Evolutionary conservation across 2,113 vertebrate genomes (phyloP).

Genomic region (Perca flavescens): DNA sequence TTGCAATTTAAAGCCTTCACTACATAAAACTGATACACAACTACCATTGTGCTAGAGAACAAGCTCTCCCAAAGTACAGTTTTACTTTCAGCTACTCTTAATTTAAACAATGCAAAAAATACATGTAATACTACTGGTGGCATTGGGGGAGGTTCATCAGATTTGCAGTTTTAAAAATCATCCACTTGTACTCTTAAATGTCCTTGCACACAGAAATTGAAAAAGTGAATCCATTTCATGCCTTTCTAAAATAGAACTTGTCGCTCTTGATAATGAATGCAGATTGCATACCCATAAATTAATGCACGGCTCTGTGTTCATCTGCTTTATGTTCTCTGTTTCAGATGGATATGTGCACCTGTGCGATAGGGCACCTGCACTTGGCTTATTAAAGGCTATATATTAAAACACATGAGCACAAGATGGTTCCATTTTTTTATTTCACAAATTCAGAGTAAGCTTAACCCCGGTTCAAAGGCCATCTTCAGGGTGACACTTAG

Average conservation of each 20-base stretch:
- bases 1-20: slow-evolving; percentile 54
- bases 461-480: slow-evolving; percentile 86
- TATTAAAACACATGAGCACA: slow-evolving; percentile 80
- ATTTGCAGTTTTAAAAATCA: slow-evolving; percentile 48
- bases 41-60: slow-evolving; percentile 9
- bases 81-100: slow-evolving; percentile 15
- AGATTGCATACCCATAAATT: slow-evolving; percentile 79
- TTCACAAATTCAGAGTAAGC: slow-evolving; percentile 85
- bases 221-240: slow-evolving; percentile 60
- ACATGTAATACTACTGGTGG: not conserved
- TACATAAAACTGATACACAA: slow-evolving; percentile 59
- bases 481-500: slow-evolving; percentile 85
- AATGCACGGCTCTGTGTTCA: slow-evolving; percentile 69
- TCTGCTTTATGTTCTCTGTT: slow-evolving; percentile 80
- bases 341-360: slow-evolving; percentile 82
- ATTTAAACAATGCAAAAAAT: slow-evolving; percentile 39
- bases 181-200: slow-evolving; percentile 54
- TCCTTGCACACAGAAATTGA: slow-evolving; percentile 55
- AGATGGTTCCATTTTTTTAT: slow-evolving; percentile 87
- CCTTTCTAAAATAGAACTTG: slow-evolving; percentile 68
- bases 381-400: slow-evolving; percentile 86
- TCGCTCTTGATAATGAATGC: slow-evolving; percentile 77
- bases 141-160: slow-evolving; percentile 1
- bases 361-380: slow-evolving; percentile 79
- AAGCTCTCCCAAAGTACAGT: slow-evolving; percentile 18